These are phyloP conservation scores for Caenorhabditis sp. DNA, from an alignment of 2,888 invertebrate genomes.

Conservation along the genomic window DNA sequence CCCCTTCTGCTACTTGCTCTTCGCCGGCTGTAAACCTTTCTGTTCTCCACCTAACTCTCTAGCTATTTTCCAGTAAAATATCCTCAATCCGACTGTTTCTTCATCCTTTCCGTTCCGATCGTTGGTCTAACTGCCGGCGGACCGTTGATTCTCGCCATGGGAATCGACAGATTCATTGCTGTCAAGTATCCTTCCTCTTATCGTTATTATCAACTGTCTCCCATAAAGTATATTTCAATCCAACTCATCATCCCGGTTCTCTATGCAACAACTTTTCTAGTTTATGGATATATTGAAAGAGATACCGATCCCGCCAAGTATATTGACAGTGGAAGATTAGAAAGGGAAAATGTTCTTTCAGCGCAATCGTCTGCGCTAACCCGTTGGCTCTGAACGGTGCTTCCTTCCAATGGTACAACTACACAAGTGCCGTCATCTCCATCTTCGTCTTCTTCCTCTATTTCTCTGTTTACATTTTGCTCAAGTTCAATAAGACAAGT, in stretches of 20 bases:
- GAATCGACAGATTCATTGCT: slow-evolving; percentile 66
- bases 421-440: slow-evolving; percentile 55
- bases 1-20: slow-evolving; percentile 57
- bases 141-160: slow-evolving; percentile 64
- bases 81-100: slow-evolving; percentile 57
- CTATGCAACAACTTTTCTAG: slow-evolving; percentile 38
- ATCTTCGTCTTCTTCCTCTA: slow-evolving; percentile 52
- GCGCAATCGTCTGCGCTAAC: slow-evolving; percentile 59
- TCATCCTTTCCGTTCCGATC: slow-evolving; percentile 57
- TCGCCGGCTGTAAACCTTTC: slow-evolving; percentile 38
- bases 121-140: slow-evolving; percentile 56
- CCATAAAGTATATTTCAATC: slow-evolving; percentile 26
- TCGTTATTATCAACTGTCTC: slow-evolving; percentile 57
- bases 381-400: slow-evolving; percentile 58
- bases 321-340: no score
- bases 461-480: slow-evolving; percentile 38
- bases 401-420: slow-evolving; percentile 57
- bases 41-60: neutral
- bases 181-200: slow-evolving; percentile 63
- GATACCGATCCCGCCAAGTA: slow-evolving; percentile 19
- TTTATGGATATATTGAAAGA: slow-evolving; percentile 40
- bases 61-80: slow-evolving; percentile 43
- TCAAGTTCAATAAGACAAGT: slow-evolving; percentile 62
- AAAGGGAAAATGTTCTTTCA: slow-evolving; percentile 16
- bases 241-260: slow-evolving; percentile 57